A percentile compares a stretch with the other conserved stretches of the same genome.
These are phyloP conservation scores for Hirundo rustica DNA, from an alignment of 2,797 vertebrate species.

Conservation along the genomic window DNA sequence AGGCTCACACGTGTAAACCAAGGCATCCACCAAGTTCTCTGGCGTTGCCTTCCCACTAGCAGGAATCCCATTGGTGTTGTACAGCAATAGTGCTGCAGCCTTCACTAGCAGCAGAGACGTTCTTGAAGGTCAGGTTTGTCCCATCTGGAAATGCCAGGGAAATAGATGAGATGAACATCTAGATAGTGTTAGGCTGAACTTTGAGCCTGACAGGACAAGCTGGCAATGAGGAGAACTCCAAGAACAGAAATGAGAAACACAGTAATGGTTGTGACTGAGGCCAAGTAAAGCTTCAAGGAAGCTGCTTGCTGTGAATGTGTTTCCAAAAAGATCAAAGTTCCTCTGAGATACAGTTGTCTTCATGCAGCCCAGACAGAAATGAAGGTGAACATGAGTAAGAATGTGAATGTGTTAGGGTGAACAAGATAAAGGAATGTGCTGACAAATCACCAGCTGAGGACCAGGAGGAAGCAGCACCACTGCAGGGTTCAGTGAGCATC, in stretches of 20 bases:
- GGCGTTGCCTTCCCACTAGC: constrained; percentile 62
- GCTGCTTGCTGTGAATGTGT: background rate
- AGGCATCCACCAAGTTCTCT: constrained; percentile 79
- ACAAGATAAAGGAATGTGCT: background rate
- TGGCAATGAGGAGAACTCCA: background rate
- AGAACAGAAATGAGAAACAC: background rate
- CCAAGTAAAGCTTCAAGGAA: background rate
- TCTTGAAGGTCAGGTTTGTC: background rate
- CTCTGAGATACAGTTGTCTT: background rate
- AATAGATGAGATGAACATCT: background rate
- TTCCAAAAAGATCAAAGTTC: background rate
- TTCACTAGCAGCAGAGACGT: background rate
- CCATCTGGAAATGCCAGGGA: constrained; percentile 18
- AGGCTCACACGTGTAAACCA: constrained; percentile 71
- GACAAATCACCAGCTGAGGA: background rate
- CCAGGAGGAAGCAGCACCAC: background rate
- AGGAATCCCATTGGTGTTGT: constrained; percentile 72
- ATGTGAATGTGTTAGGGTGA: background rate
- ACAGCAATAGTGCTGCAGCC: constrained; percentile 69
- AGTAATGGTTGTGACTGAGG: background rate
- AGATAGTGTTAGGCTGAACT: background rate
- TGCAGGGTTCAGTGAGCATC: background rate
- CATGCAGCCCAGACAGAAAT: background rate
- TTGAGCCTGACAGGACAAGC: background rate
- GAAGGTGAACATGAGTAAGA: background rate